A percentile compares a stretch with the other conserved stretches of the same genome.
Conservation (phyloP, 2,797 vertebrate species). For the Esox lucius region DNA sequence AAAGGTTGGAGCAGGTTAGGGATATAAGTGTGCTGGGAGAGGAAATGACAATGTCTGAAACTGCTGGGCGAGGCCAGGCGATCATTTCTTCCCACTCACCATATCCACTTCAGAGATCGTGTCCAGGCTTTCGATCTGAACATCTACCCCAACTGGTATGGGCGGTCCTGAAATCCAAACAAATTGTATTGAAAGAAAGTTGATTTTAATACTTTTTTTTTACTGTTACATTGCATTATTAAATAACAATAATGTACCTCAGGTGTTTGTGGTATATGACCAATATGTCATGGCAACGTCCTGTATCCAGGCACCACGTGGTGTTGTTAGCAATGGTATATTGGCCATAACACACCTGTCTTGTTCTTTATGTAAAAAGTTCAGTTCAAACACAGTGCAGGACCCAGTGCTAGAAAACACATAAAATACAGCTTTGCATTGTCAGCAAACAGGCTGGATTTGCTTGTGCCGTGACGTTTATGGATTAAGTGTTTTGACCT, state of each 20-base stretch:
- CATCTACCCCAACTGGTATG: constrained; percentile 95
- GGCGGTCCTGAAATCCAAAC: constrained; percentile 80
- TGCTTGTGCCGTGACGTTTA: neutral
- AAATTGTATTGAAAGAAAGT: constrained; percentile 9
- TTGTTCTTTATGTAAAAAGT: neutral
- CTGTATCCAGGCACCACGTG: too few relatives aligned
- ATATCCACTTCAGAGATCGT: constrained; percentile 98
- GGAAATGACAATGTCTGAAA: too few relatives aligned
- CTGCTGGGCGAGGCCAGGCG: too few relatives aligned
- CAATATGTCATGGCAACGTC: too few relatives aligned
- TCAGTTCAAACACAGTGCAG: neutral
- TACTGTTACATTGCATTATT: too few relatives aligned
- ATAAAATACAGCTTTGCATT: too few relatives aligned
- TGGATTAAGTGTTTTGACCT: constrained; percentile 62
- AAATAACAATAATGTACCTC: too few relatives aligned
- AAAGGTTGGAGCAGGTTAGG: too few relatives aligned
- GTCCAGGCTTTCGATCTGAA: constrained; percentile 96
- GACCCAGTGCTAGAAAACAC: neutral
- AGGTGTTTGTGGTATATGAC: too few relatives aligned
- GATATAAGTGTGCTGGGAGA: too few relatives aligned
- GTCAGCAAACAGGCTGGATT: constrained; percentile 33
- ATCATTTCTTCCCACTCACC: constrained; percentile 70
- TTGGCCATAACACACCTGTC: too few relatives aligned
- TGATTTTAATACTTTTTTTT: neutral
- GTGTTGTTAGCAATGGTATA: too few relatives aligned